Evolutionary conservation across 2,797 vertebrate genomes (phyloP), one percentile per base, ranked within the genome.

Genomic region (Synanceia verrucosa): DNA sequence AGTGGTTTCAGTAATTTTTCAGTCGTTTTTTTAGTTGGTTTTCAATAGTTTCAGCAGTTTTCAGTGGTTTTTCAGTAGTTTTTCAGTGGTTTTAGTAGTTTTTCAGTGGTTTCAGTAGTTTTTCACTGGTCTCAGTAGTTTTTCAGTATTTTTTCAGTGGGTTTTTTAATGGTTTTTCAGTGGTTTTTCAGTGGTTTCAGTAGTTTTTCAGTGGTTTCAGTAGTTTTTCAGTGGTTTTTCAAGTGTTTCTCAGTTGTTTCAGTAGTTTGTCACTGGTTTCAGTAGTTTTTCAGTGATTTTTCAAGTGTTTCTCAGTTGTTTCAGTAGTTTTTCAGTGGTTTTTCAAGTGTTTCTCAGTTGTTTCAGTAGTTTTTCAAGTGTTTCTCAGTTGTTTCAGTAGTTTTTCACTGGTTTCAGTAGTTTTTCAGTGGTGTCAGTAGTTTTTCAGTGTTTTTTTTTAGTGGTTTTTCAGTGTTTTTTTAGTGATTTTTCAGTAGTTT

Each of bases 321-420:
- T 81, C 82, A 79, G 79, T 69, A 78, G 56, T 41, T 5, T 28
- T 9, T 43, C 9, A 36, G 50, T 9, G 79, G 82, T 18, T 41
- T 37, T 13, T 37, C n/a, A n/a, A n/a, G n/a, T n/a, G n/a, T n/a
- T n/a, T n/a, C n/a, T n/a, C n/a, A n/a, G n/a, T n/a, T n/a, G n/a
- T n/a, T 70, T 66, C 37, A 33, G 50, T 70, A 72, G n/a, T n/a
- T n/a, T n/a, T n/a, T n/a, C n/a, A n/a, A n/a, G n/a, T n/a, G n/a
- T n/a, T n/a, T n/a, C n/a, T n/a, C n/a, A n/a, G n/a, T n/a, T n/a
- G 68, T 44, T 67, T 78, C 34, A 78, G 61, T 78, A 62, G 51
- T 65, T 68, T 12, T 21, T n/a, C n/a, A n/a, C 59, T 44, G 70
- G 48, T n/a, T 76, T 81, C 82, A 79, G 79, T 69, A 78, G 56